Conservation (phyloP, 2,797 vertebrate genomes). For the Orientallactaga sibirica region DNA sequence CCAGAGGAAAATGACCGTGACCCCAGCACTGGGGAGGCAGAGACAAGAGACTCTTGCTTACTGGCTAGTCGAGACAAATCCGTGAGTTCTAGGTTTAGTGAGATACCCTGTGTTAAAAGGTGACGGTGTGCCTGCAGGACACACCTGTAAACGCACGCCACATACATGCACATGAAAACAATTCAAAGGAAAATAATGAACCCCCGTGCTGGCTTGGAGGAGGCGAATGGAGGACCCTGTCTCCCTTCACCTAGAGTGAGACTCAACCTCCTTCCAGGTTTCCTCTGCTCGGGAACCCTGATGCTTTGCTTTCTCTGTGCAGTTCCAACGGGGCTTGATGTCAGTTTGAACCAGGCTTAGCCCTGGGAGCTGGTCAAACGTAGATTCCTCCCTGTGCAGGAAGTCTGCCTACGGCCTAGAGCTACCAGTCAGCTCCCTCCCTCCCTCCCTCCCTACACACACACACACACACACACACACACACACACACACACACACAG, state of each 20-base stretch:
- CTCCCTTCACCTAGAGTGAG: neutral
- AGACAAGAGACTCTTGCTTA: no score
- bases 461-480: no score
- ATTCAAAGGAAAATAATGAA: neutral
- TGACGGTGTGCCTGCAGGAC: no score
- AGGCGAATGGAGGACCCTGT: neutral
- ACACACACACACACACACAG: neutral
- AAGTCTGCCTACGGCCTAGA: fast-evolving
- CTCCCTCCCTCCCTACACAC: neutral
- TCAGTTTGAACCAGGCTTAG: neutral
- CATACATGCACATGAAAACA: neutral
- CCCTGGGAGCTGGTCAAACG: fast-evolving
- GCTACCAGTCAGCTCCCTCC: fast-evolving
- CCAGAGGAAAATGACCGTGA: no score
- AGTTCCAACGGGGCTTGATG: neutral
- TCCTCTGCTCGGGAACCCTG: neutral
- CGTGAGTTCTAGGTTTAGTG: no score
- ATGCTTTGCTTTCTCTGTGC: neutral
- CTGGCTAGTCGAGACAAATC: no score
- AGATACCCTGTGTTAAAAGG: no score
- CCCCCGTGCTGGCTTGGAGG: neutral
- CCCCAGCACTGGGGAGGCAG: no score
- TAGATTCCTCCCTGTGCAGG: fast-evolving
- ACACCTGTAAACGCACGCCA: no score
- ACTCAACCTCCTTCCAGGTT: neutral